phyloP scores from a whole-genome alignment of 2,888 invertebrate genomes.

The Eledona agricola region DNA sequence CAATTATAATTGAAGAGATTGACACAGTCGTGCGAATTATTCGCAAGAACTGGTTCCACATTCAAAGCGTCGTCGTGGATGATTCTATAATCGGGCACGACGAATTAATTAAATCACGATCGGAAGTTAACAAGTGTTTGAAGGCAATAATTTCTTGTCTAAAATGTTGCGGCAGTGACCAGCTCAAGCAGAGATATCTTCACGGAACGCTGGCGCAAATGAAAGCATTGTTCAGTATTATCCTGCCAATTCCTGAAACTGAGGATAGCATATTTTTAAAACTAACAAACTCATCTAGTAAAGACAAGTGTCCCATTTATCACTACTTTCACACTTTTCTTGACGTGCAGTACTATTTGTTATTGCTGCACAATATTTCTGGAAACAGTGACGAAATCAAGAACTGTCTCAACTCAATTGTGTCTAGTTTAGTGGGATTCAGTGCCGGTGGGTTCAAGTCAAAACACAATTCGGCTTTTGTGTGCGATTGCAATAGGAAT shows the following conservation, averaged over 20 bases:
- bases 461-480: conserved; percentile 40
- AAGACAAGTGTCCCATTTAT: conserved; percentile 43
- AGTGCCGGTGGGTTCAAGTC: conserved; percentile 45
- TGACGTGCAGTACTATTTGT: conserved; percentile 47
- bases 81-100: conserved; percentile 40
- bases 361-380: conserved; percentile 41
- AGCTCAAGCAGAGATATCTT: conserved; percentile 37
- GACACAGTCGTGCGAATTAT: conserved; percentile 39
- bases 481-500: conserved; percentile 52
- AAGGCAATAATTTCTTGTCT: conserved; percentile 41
- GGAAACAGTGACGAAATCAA: conserved; percentile 31
- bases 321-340: conserved; percentile 51
- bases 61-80: conserved; percentile 51
- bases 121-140: conserved; percentile 47
- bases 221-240: conserved; percentile 27
- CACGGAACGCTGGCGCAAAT: no score
- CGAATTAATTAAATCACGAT: conserved; percentile 41
- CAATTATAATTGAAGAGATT: conserved; percentile 47
- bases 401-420: conserved; percentile 37
- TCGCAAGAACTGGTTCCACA: conserved; percentile 49
- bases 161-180: conserved; percentile 34
- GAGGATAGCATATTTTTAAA: conserved; percentile 44
- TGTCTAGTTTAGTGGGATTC: conserved; percentile 50
- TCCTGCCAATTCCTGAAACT: conserved; percentile 39
- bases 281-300: conserved; percentile 34